Evolutionary conservation across 2,888 invertebrate species (phyloP), one percentile per base, ranked within the genome.

Genomic region (Apoderus coryli): DNA sequence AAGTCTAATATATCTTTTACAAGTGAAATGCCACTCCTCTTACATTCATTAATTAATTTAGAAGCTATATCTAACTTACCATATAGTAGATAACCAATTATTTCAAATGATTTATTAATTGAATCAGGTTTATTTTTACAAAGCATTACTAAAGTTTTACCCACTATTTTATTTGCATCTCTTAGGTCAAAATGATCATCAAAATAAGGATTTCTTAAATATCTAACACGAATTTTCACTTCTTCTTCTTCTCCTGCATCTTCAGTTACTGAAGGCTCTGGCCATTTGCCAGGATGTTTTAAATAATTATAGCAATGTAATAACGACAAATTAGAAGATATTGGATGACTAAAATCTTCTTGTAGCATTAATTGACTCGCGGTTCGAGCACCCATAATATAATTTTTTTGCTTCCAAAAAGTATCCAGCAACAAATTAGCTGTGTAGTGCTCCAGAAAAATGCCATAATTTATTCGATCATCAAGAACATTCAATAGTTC

Each of bases 161-260:
- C 92, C 27, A 82, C 64, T 22, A 86, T 60, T 48, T 72, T 66
- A 14, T 65, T 54, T 4, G 76, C 68, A 41, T 84, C 75, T 35
- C 57, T 67, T 11, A 92, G 63, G 57, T 89, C 89, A 60, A 89
- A 88, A 56, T 93, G 90, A 49, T 85, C 80, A 61, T 93, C 92
- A 58, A 78, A 77, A 52, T 67, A 84, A 1, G 77, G 74, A 52
- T 89, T 88, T 45, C 80, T 67, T 22, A 96, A 49, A 52, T 67
- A 92, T 34, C 65, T 67, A 0, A 93, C 74, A 42, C 89, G 66
- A 29, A 54, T 44, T 53, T 58, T 61, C 13, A 53, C 53, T 50
- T 50, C 61, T 35, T 62, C 61, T 31, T 54, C 53, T 35, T 62
- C 61, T 31, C 53, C 53, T 4, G 61, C 56, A 43, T 61, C 59